A percentile compares a stretch with the other conserved stretches of the same genome.
Evolutionary conservation across 2,113 vertebrate genomes (phyloP).

Genomic region (Muntiacus muntjak): DNA sequence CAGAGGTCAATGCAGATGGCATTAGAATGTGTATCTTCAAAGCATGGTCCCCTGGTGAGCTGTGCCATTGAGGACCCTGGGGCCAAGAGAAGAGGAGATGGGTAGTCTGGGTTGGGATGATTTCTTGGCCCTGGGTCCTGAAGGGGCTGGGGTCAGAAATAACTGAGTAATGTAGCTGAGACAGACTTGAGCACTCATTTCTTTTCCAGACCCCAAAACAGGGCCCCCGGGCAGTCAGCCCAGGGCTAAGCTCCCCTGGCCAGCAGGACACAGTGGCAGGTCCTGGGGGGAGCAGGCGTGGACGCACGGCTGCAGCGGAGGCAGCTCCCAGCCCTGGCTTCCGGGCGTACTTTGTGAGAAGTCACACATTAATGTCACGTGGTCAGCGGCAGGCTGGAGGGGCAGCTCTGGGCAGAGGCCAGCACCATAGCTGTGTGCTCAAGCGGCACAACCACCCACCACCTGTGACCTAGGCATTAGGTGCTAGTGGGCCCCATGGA

Average conservation of each 20-base stretch:
- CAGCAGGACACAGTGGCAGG: background rate
- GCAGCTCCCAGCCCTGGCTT: background rate
- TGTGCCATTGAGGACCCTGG: background rate
- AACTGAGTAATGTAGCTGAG: background rate
- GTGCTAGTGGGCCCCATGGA: background rate
- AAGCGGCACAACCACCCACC: background rate
- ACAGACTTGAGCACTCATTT: background rate
- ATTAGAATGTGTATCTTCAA: background rate
- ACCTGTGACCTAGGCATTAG: background rate
- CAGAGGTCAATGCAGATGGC: background rate
- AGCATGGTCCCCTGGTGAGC: background rate
- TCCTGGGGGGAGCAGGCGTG: background rate
- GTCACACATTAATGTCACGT: accelerated
- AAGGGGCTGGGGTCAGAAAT: background rate
- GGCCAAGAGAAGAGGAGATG: background rate
- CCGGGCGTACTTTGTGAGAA: background rate
- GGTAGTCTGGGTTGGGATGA: background rate
- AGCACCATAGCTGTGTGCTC: background rate
- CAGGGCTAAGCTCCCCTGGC: background rate
- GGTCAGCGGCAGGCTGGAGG: background rate
- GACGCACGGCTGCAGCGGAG: background rate
- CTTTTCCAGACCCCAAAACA: background rate
- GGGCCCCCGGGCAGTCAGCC: background rate
- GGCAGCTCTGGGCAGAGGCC: background rate
- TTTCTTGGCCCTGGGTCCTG: background rate